Conservation (phyloP, 1,140 invertebrate genomes). For the Diabrotica undecimpunctata region DNA sequence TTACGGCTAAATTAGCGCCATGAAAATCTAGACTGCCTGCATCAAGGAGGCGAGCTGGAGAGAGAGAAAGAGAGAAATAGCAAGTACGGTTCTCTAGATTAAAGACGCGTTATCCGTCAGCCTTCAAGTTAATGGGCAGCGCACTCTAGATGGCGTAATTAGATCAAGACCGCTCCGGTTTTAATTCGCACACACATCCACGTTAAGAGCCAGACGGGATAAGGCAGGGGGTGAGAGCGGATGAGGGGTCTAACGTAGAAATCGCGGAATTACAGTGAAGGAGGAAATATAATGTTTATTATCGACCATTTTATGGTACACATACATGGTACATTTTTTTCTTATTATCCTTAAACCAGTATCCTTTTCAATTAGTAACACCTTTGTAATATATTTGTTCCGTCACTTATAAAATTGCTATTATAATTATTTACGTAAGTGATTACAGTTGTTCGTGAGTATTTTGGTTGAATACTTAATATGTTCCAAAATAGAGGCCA, state of each 20-base stretch:
- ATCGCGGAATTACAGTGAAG: neutral
- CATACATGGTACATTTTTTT: too few relatives aligned
- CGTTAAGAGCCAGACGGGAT: neutral
- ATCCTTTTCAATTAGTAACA: too few relatives aligned
- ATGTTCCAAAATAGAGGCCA: too few relatives aligned
- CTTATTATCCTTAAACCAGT: too few relatives aligned
- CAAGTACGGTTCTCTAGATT: slow-evolving; percentile 2
- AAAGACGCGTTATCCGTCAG: slow-evolving; percentile 1
- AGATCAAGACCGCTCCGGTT: slow-evolving; percentile 1
- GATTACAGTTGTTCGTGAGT: too few relatives aligned
- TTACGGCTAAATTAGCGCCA: slow-evolving; percentile 1
- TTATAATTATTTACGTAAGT: too few relatives aligned
- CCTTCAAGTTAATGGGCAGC: slow-evolving; percentile 1
- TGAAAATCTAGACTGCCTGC: neutral
- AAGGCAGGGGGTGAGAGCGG: neutral
- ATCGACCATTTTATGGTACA: too few relatives aligned
- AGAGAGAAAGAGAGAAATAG: neutral
- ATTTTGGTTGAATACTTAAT: too few relatives aligned
- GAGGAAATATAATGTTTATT: neutral
- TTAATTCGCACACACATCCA: neutral
- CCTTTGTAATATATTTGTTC: too few relatives aligned
- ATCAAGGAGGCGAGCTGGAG: neutral
- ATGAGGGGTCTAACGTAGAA: neutral
- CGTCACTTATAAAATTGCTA: too few relatives aligned
- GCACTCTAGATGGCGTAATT: neutral